These are phyloP conservation scores for Cyclargus thomasi DNA, from an alignment of 1,140 invertebrate genomes.

Conservation along the genomic window DNA sequence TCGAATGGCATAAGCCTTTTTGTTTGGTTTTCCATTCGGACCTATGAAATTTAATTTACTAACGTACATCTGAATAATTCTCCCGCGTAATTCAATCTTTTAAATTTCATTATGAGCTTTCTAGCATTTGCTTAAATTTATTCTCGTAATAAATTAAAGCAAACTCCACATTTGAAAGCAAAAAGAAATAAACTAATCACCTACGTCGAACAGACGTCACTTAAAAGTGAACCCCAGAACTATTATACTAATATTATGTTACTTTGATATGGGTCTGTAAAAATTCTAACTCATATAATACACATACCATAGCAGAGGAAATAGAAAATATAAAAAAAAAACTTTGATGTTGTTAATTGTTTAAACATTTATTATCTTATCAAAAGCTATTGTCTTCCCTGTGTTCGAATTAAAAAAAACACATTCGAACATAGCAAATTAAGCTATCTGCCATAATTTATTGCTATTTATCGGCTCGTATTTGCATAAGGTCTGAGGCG, in stretches of 20 bases:
- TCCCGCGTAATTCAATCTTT: background rate
- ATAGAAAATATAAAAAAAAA: too few species aligned
- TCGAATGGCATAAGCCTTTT: background rate
- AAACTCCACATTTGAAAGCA: too few species aligned
- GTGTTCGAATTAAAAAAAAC: background rate
- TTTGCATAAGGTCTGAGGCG: background rate
- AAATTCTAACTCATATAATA: too few species aligned
- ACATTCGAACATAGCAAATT: background rate
- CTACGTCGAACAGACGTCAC: too few species aligned
- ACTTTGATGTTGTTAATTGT: too few species aligned
- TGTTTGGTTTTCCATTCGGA: background rate
- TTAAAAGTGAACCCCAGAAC: too few species aligned
- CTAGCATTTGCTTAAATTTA: background rate
- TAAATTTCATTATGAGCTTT: background rate
- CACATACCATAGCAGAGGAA: too few species aligned
- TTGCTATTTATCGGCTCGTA: background rate
- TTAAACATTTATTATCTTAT: too few species aligned
- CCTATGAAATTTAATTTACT: background rate
- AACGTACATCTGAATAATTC: background rate
- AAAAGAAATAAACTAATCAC: too few species aligned
- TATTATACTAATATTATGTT: too few species aligned
- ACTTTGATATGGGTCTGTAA: too few species aligned
- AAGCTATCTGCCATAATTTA: background rate
- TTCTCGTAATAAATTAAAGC: too few species aligned
- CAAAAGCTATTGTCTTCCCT: background rate